These are phyloP conservation scores for Pogona vitticeps DNA, from an alignment of 2,113 vertebrate genomes.

Conservation along the genomic window DNA sequence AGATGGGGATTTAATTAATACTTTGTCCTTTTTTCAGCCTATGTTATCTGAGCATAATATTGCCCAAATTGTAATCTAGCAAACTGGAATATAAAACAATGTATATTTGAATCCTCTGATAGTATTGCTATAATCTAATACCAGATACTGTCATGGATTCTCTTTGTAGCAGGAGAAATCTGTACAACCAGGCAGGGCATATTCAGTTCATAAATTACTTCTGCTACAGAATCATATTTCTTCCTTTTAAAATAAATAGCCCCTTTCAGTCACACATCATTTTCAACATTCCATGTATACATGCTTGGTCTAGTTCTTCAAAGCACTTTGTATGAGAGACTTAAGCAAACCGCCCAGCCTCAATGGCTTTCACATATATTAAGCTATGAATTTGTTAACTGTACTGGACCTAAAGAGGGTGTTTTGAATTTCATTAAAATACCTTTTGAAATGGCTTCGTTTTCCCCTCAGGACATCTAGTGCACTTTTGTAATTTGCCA, in stretches of 20 bases:
- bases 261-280: neutral
- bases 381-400: slow-evolving; percentile 26
- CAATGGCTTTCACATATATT: neutral
- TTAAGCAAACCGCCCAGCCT: neutral
- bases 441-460: slow-evolving; percentile 17
- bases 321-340: neutral
- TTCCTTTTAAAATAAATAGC: neutral
- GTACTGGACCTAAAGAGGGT: neutral
- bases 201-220: neutral
- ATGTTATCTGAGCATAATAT: neutral
- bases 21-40: neutral
- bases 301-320: neutral
- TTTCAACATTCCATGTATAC: neutral
- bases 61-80: neutral
- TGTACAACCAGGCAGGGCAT: neutral
- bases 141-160: neutral
- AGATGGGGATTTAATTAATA: neutral
- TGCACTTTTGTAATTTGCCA: neutral
- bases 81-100: neutral
- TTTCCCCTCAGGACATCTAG: neutral
- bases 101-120: neutral
- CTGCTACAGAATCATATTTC: neutral
- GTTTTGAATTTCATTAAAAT: slow-evolving; percentile 21
- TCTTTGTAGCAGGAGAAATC: neutral
- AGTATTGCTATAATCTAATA: neutral